phyloP scores from a whole-genome alignment of 1,140 invertebrate genomes.

The Papilio dardanus region DNA sequence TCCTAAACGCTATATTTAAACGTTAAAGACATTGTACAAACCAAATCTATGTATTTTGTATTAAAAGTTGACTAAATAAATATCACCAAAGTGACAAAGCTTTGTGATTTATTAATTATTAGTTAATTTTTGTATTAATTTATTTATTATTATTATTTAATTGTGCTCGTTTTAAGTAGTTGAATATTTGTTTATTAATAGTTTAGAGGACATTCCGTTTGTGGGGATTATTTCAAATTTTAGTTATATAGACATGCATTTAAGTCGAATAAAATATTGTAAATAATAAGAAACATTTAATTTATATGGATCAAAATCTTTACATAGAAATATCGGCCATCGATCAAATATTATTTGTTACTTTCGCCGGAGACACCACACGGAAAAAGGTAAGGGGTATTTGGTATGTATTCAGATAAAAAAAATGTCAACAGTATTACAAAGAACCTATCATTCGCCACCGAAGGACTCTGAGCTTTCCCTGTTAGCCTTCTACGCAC shows the following conservation, averaged over 20 bases:
- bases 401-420: no score
- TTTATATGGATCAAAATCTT: neutral
- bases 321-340: no score
- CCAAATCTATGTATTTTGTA: conserved; percentile 27
- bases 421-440: no score
- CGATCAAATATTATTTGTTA: no score
- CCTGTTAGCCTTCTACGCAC: no score
- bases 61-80: conserved; percentile 25
- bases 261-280: neutral
- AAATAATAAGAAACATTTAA: neutral
- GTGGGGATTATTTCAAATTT: neutral
- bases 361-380: no score
- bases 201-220: conserved; percentile 27
- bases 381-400: no score
- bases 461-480: no score
- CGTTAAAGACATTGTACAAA: conserved; percentile 3
- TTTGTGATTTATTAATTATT: conserved; percentile 31
- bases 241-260: conserved; percentile 21
- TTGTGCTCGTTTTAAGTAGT: conserved; percentile 24
- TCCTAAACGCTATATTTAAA: no score
- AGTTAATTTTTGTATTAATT: conserved; percentile 18
- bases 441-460: no score
- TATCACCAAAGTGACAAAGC: conserved; percentile 30
- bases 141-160: conserved; percentile 33
- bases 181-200: conserved; percentile 18